Evolutionary conservation across 2,113 vertebrate genomes (phyloP), one percentile per base, ranked within the genome.

Genomic region (Alaudala cheleensis): DNA sequence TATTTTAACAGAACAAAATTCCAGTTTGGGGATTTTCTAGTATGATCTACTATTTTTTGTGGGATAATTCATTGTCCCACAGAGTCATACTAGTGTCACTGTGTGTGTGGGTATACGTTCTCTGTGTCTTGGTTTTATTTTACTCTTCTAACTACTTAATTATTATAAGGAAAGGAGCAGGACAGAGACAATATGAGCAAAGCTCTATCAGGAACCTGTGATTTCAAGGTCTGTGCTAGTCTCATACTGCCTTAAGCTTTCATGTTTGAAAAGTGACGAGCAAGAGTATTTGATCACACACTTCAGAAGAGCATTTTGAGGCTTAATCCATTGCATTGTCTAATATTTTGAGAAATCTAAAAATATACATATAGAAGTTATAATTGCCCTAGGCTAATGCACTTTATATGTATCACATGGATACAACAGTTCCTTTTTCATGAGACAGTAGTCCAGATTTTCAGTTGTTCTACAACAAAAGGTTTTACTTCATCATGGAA

Each of bases 1-100:
- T 84, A 34, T 83, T 86, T 83, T 57, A 61, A 56, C 16, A 61
- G 31, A 60, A 57, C 2, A 56, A 71, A 67, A 61, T 31, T 72
- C 7, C 21, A 11, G 3, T 53, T 33, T 20, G 6, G 11, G 4
- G 0, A 0, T 1, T 22, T 4, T 34, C 50, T 37, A 37, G 37
- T 17, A 57, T 42, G 1, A 71, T n/a, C 12, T 34, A 3, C 15
- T 18, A 47, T 60, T 81, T 40, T 20, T 1, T 5, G 18, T 28
- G 23, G 82, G 18, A 64, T 5, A 24, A 79, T 23, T 77, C 13
- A 23, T 45, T 61, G 28, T 86, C 18, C 31, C 0, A 0, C 14
- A n/a, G 53, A n/a, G 53, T n/a, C 65, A 67, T 49, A 71, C 14
- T 28, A 72, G 12, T 11, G 40, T 42, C 31, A 34, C 5, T 56